Conservation (phyloP, 2,797 vertebrate genomes). For the Caiman crocodilus region DNA sequence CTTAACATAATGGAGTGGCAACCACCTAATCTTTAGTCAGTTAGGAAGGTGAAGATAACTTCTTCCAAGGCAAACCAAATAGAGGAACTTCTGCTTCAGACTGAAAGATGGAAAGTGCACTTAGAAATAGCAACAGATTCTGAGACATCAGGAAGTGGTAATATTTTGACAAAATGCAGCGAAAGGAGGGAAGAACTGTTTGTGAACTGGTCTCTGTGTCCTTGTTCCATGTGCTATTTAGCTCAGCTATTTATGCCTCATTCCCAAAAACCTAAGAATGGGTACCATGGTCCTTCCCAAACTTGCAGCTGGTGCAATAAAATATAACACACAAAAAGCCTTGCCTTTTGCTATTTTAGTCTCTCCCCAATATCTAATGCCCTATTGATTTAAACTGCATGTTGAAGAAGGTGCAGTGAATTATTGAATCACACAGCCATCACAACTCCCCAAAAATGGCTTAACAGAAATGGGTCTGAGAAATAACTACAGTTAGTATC, state of each 20-base stretch:
- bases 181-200: neutral
- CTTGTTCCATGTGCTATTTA: too few relatives aligned
- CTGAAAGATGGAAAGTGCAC: neutral
- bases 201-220: neutral
- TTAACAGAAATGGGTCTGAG: neutral
- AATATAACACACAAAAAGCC: too few relatives aligned
- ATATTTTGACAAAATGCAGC: neutral
- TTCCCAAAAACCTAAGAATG: too few relatives aligned
- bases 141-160: neutral
- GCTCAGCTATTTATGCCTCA: too few relatives aligned
- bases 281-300: too few relatives aligned
- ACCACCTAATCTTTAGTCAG: neutral
- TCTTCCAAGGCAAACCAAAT: neutral
- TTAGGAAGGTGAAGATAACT: accelerated
- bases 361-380: too few relatives aligned
- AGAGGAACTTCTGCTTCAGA: neutral
- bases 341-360: neutral
- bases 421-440: neutral
- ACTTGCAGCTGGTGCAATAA: too few relatives aligned
- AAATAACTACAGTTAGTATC: neutral
- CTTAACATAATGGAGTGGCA: neutral
- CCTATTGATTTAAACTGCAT: neutral
- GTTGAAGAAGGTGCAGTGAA: neutral
- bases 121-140: neutral
- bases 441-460: neutral